Percentiles rank a stretch among this genome's conserved stretches.
Conservation (phyloP, 2,888 invertebrate genomes). For the Macropis europaea region DNA sequence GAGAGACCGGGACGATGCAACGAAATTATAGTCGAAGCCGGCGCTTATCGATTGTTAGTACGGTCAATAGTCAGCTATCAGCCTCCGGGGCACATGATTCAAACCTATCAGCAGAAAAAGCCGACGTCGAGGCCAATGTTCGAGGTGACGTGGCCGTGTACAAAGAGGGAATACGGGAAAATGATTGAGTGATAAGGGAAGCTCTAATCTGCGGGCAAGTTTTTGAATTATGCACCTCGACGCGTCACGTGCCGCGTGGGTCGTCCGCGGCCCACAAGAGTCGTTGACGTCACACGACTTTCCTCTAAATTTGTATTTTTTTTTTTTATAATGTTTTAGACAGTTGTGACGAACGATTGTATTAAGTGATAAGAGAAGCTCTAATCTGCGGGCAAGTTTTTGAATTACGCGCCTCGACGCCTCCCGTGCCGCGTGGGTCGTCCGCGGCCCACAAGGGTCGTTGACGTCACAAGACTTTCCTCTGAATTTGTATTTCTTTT, state of each 20-base stretch:
- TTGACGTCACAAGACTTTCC: too few species aligned
- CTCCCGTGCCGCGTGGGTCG: too few species aligned
- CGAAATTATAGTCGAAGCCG: background rate
- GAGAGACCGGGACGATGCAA: background rate
- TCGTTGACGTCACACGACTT: too few species aligned
- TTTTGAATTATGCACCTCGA: too few species aligned
- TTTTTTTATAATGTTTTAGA: too few species aligned
- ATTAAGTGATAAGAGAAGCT: background rate
- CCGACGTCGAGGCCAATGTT: conserved; percentile 14
- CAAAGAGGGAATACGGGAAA: background rate
- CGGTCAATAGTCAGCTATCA: conserved; percentile 45
- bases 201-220: background rate
- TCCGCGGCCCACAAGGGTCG: too few species aligned
- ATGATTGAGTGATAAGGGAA: background rate
- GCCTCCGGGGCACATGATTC: background rate
- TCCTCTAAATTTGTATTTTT: too few species aligned
- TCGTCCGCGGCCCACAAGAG: too few species aligned
- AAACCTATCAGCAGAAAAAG: background rate
- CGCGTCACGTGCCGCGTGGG: too few species aligned
- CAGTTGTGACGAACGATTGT: too few species aligned
- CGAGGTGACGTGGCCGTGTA: background rate
- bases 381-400: background rate
- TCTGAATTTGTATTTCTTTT: too few species aligned
- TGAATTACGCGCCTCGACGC: too few species aligned
- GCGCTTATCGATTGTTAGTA: conserved; percentile 24